Evolutionary conservation across 2,888 invertebrate species (phyloP), one percentile per base, ranked within the genome.

Genomic region (Aphodius granarius): DNA sequence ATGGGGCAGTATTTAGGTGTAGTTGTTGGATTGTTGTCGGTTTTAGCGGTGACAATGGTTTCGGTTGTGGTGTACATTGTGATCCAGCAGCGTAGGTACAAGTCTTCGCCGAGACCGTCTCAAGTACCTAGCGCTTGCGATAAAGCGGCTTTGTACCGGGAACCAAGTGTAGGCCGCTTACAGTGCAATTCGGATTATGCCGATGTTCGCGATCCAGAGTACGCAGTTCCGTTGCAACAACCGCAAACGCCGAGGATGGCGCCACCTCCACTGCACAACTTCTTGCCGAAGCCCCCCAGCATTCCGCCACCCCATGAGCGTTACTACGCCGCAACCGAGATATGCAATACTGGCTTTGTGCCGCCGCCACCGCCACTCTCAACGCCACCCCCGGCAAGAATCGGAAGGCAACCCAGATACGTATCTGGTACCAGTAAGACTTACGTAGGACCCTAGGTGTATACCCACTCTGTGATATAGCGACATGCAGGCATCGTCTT

Each of bases 251-350:
- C 89, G 74, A 86, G 88, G 77, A 86, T 85, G 71, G 90, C 89
- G 63, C 43, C 43, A 43, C 90, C 89, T 65, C 86, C 89, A 73
- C 83, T 90, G 78, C 90, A 90, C 83, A 89, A 89, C 83, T 89
- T 91, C 84, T 89, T 90, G 83, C 90, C 90, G 75, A 89, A 91
- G 86, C 91, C 90, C 80, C 91, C 91, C 74, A 90, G 91, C 78
- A 89, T 91, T 83, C 92, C 92, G 79, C 93, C 92, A 75, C 91
- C 92, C 65, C 90, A 91, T 78, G 92, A 92, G 86, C 90, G 92
- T 86, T 93, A 93, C 88, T 93, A 93, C 87, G 92, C 93, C 80
- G 91, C 92, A 81, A 91, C 92, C 78, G 92, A 93, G 86, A 91
- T 93, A 82, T 89, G 89, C 84, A 89, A 90, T 83, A 83, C 84